These are phyloP conservation scores for Orthosia incerta DNA, from an alignment of 2,888 invertebrate species.

Conservation along the genomic window DNA sequence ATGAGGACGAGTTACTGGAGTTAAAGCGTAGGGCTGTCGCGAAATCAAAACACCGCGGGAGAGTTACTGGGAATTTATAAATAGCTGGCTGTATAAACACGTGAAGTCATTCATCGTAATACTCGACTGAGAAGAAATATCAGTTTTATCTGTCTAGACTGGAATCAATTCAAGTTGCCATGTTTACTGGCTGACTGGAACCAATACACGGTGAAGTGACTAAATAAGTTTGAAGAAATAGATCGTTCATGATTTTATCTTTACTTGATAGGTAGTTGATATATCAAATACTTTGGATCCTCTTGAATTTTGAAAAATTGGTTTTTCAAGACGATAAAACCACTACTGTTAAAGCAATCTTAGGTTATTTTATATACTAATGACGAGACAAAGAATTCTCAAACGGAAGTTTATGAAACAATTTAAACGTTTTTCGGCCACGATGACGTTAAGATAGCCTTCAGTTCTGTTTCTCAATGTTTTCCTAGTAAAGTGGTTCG, in stretches of 20 bases:
- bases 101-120: slow-evolving; percentile 77
- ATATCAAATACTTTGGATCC: background rate
- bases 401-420: slow-evolving; percentile 44
- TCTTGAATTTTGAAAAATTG: background rate
- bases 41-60: slow-evolving; percentile 84
- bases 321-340: background rate
- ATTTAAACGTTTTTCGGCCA: slow-evolving; percentile 30
- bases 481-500: slow-evolving; percentile 55
- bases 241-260: slow-evolving; percentile 21
- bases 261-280: background rate
- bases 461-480: slow-evolving; percentile 36
- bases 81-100: slow-evolving; percentile 76
- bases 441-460: slow-evolving; percentile 49
- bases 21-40: slow-evolving; percentile 69
- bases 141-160: slow-evolving; percentile 61
- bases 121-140: slow-evolving; percentile 50
- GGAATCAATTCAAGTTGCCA: slow-evolving; percentile 41
- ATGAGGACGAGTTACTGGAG: slow-evolving; percentile 48
- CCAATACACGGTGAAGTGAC: slow-evolving; percentile 9
- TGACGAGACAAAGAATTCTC: slow-evolving; percentile 14
- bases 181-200: too few relatives aligned
- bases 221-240: slow-evolving; percentile 35
- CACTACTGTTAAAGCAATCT: background rate
- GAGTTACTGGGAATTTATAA: slow-evolving; percentile 76
- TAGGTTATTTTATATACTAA: background rate